Evolutionary conservation across 2,888 invertebrate genomes (phyloP).

Genomic region (Drosophila merina): DNA sequence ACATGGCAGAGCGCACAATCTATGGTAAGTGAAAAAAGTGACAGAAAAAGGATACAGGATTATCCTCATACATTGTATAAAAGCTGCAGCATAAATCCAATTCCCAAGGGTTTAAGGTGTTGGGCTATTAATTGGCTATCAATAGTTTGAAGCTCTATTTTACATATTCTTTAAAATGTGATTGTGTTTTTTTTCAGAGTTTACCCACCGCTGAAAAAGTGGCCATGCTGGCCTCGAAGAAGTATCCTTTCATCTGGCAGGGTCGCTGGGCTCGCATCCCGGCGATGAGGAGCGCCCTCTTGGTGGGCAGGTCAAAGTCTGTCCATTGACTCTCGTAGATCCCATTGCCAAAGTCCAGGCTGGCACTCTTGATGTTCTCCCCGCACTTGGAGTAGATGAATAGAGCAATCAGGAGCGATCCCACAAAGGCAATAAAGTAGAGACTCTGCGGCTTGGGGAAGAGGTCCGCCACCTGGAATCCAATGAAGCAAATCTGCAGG

Average conservation of each 20-base stretch:
- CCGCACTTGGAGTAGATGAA: constrained; percentile 63
- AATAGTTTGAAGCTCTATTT: background rate
- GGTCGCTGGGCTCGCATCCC: constrained; percentile 56
- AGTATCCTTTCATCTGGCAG: constrained; percentile 56
- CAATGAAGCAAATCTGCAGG: constrained; percentile 56
- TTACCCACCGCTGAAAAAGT: constrained; percentile 59
- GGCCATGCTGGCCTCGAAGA: constrained; percentile 62
- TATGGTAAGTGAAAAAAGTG: constrained; percentile 14
- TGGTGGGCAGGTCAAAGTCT: constrained; percentile 46
- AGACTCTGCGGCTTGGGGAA: constrained; percentile 48
- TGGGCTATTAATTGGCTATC: background rate
- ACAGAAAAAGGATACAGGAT: background rate
- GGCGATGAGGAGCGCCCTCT: constrained; percentile 35
- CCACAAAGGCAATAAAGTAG: constrained; percentile 50
- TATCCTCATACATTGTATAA: background rate
- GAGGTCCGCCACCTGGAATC: constrained; percentile 54
- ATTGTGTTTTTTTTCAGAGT: background rate
- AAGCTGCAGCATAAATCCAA: background rate
- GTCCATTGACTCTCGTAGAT: constrained; percentile 55
- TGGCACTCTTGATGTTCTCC: constrained; percentile 59
- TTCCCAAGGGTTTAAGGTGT: too few species aligned
- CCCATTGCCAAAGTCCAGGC: constrained; percentile 51
- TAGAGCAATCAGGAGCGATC: constrained; percentile 55
- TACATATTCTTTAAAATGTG: background rate
- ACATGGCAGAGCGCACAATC: constrained; percentile 63